Percentiles rank a stretch among this genome's conserved stretches.
phyloP scores from a whole-genome alignment of 1,140 invertebrate species.

The Drosophila oshimai region DNA sequence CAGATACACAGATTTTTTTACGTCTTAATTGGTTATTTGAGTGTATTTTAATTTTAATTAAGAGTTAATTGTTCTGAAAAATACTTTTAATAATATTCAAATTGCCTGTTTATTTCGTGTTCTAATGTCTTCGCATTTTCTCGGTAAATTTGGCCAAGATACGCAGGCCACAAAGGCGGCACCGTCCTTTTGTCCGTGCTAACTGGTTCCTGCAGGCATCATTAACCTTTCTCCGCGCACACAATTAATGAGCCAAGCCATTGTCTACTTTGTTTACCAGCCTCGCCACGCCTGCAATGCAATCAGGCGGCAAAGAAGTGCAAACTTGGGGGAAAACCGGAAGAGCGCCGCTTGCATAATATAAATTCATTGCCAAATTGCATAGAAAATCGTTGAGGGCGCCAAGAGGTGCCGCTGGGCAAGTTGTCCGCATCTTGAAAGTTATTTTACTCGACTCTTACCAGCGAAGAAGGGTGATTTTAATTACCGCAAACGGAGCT shows the following conservation, averaged over 20 bases:
- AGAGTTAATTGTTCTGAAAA: no score
- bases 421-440: constrained; percentile 46
- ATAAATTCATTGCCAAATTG: constrained; percentile 79
- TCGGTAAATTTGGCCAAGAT: constrained; percentile 3
- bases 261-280: constrained; percentile 56
- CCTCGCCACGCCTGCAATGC: constrained; percentile 20
- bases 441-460: constrained; percentile 33
- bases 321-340: constrained; percentile 7
- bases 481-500: constrained; percentile 72
- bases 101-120: background rate
- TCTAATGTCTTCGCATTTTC: background rate
- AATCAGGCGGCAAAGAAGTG: constrained; percentile 56
- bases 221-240: constrained; percentile 62
- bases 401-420: constrained; percentile 45
- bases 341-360: constrained; percentile 57
- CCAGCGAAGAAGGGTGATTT: constrained; percentile 39
- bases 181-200: constrained; percentile 3
- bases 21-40: no score
- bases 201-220: constrained; percentile 59
- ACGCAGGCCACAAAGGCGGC: background rate
- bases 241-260: constrained; percentile 48
- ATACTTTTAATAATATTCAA: no score
- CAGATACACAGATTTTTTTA: no score
- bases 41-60: no score
- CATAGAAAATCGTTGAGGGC: constrained; percentile 70